These are phyloP conservation scores for Fulmarus glacialis DNA, from an alignment of 2,113 vertebrate genomes.

Conservation along the genomic window DNA sequence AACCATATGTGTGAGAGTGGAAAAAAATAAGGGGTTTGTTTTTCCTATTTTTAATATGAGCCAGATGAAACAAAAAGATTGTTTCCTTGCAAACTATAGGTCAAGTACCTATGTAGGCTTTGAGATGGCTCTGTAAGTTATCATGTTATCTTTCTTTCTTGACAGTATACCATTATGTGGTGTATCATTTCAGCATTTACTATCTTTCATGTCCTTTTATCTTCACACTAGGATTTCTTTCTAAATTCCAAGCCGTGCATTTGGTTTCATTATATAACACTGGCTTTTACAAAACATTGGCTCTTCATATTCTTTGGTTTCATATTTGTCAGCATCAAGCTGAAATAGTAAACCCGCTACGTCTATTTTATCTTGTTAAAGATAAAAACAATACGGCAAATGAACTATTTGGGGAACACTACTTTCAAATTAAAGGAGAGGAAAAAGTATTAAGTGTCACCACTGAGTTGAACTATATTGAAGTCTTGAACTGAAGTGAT, in stretches of 20 bases:
- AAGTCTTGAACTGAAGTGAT: conserved; percentile 47
- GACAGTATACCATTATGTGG: conserved; percentile 92
- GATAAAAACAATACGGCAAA: conserved; percentile 72
- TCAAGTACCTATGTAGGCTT: conserved; percentile 88
- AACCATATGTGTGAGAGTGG: conserved; percentile 87
- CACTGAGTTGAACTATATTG: conserved; percentile 60
- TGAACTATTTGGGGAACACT: conserved; percentile 63
- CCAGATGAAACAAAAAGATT: conserved; percentile 90
- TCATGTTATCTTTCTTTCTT: conserved; percentile 91
- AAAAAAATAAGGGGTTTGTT: conserved; percentile 82
- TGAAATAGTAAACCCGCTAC: conserved; percentile 74
- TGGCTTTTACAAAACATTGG: conserved; percentile 73
- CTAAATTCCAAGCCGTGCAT: conserved; percentile 76
- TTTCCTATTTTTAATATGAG: conserved; percentile 85
- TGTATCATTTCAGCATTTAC: conserved; percentile 89
- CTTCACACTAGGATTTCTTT: conserved; percentile 81
- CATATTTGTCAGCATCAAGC: conserved; percentile 74
- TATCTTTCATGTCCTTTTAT: conserved; percentile 86
- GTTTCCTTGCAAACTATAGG: conserved; percentile 88
- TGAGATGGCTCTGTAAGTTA: conserved; percentile 89
- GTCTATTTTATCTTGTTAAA: conserved; percentile 80
- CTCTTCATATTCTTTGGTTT: conserved; percentile 79
- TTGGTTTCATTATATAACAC: conserved; percentile 78
- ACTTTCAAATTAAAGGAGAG: conserved; percentile 64
- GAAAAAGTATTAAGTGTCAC: conserved; percentile 60